phyloP scores from a whole-genome alignment of 2,888 invertebrate species.

The Lasioglossum zephyrum region DNA sequence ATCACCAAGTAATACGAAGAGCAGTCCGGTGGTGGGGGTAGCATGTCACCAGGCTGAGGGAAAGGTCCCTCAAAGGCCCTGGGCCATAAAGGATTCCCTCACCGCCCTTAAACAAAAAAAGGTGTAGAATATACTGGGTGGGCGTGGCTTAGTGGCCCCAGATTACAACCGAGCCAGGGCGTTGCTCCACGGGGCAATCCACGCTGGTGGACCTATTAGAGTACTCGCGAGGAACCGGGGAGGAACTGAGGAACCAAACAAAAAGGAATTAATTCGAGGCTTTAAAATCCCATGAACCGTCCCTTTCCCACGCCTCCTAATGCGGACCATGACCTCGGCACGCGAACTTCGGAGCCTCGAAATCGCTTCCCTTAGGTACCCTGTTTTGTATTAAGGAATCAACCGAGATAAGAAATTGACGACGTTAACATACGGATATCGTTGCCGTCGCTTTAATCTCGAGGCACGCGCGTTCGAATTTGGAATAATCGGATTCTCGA shows the following conservation, averaged over 20 bases:
- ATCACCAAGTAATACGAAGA: too few species aligned
- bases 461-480: not conserved
- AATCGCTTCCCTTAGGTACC: conserved; percentile 51
- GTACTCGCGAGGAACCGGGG: conserved; percentile 17
- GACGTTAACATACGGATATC: not conserved
- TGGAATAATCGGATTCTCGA: not conserved
- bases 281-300: conserved; percentile 73
- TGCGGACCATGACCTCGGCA: conserved; percentile 71
- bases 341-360: conserved; percentile 66
- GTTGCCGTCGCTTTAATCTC: not conserved
- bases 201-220: not conserved
- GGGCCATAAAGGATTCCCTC: too few species aligned
- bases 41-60: too few species aligned
- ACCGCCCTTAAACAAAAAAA: too few species aligned
- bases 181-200: not conserved
- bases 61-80: too few species aligned
- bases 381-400: not conserved
- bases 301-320: conserved; percentile 75
- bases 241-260: conserved; percentile 50
- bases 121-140: not conserved
- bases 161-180: not conserved
- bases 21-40: too few species aligned
- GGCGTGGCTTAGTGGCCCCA: not conserved
- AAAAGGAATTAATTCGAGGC: conserved; percentile 76
- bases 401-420: not conserved